phyloP scores from a whole-genome alignment of 2,113 vertebrate genomes.

The Natator depressus region DNA sequence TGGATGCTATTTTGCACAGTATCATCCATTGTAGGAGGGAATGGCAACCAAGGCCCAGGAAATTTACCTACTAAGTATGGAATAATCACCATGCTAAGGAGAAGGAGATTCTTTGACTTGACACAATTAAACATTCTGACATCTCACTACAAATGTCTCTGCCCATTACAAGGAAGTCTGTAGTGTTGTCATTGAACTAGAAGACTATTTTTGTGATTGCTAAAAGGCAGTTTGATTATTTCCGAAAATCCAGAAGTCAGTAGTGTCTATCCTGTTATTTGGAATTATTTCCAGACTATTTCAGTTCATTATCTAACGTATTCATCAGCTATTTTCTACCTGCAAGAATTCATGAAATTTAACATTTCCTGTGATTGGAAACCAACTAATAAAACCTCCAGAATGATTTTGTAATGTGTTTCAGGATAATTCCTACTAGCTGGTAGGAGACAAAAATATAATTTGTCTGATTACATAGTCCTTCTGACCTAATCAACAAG shows the following conservation, averaged over 20 bases:
- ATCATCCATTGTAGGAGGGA: background rate
- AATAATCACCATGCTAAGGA: background rate
- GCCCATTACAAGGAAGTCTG: background rate
- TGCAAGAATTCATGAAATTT: conserved; percentile 43
- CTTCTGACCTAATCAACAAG: background rate
- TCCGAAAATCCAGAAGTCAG: conserved; percentile 42
- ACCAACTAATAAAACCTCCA: conserved; percentile 16
- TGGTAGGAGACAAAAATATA: conserved; percentile 27
- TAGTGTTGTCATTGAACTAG: background rate
- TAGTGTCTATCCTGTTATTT: conserved; percentile 36
- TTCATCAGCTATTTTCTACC: conserved; percentile 44
- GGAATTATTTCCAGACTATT: conserved; percentile 42
- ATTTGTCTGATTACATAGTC: conserved; percentile 3
- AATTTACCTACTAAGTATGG: background rate
- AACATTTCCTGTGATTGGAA: conserved; percentile 1
- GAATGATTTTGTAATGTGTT: background rate
- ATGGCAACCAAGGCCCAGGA: background rate
- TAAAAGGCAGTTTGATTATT: background rate
- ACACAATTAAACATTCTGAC: background rate
- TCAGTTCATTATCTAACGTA: conserved; percentile 30
- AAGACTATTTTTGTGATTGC: background rate
- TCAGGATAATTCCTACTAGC: background rate
- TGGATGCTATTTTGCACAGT: background rate
- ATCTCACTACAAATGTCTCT: background rate
- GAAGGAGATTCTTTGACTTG: background rate